Evolutionary conservation across 2,888 invertebrate genomes (phyloP).

Genomic region (Anaspis maculata): DNA sequence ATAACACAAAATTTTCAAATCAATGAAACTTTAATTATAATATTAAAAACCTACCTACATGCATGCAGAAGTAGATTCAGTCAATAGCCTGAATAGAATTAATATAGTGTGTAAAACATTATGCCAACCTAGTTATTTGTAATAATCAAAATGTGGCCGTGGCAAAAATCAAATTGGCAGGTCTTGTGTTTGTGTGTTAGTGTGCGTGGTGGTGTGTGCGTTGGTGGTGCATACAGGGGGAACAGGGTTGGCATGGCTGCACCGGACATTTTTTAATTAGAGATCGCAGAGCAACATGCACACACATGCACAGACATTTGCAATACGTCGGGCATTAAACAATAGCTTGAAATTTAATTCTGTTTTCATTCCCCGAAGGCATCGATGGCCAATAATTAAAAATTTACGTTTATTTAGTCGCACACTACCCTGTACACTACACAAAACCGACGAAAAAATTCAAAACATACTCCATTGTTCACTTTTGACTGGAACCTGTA

Average conservation of each 20-base stretch:
- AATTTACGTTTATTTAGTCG: constrained; percentile 40
- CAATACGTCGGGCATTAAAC: constrained; percentile 30
- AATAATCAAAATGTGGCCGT: no score
- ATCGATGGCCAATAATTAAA: constrained; percentile 39
- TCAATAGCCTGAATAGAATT: no score
- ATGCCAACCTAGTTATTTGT: no score
- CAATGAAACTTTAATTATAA: no score
- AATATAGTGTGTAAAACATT: no score
- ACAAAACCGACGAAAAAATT: constrained; percentile 24
- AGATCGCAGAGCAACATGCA: constrained; percentile 23
- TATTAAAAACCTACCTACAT: no score
- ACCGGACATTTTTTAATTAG: constrained; percentile 34
- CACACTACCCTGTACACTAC: constrained; percentile 23
- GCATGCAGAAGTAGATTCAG: no score
- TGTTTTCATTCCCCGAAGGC: constrained; percentile 35
- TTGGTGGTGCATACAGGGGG: no score
- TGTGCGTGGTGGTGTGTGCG: constrained; percentile 4
- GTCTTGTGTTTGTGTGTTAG: constrained; percentile 1
- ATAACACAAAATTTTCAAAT: no score
- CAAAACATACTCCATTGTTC: constrained; percentile 30
- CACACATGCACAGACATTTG: constrained; percentile 25
- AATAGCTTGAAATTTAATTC: constrained; percentile 37
- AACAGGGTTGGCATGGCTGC: no score
- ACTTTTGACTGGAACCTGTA: constrained; percentile 24
- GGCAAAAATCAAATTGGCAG: constrained; percentile 6